A percentile compares a stretch with the other conserved stretches of the same genome.
Evolutionary conservation across 2,888 invertebrate genomes (phyloP).

Genomic region (Trachelus troglodyta): DNA sequence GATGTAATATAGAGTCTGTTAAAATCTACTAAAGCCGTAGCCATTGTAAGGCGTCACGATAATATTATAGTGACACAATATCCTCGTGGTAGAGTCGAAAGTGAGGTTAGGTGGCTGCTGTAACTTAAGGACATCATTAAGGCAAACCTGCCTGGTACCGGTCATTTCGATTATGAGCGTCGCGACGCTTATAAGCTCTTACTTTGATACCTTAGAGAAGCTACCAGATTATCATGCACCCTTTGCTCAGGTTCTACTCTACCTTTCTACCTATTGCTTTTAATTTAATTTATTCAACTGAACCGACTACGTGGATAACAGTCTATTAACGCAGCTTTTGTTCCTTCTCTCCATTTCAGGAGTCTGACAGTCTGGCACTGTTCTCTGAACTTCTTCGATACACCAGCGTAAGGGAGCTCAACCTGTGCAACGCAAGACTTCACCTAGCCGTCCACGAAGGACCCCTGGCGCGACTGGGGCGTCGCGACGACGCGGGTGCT

Average conservation of each 20-base stretch:
- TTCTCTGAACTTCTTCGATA: constrained; percentile 67
- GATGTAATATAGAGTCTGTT: background rate
- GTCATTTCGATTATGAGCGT: background rate
- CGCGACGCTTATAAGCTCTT: background rate
- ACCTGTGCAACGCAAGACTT: constrained; percentile 68
- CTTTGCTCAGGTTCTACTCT: background rate
- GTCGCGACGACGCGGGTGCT: constrained; percentile 62
- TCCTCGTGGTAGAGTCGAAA: background rate
- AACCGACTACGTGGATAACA: background rate
- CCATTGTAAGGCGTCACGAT: background rate
- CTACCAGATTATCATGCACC: background rate
- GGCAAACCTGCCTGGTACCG: background rate
- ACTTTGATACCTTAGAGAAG: background rate
- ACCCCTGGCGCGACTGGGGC: constrained; percentile 60
- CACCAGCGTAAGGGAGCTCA: constrained; percentile 69
- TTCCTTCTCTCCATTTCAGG: constrained; percentile 45
- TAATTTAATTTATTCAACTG: background rate
- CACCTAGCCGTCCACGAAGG: constrained; percentile 68
- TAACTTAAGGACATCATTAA: background rate
- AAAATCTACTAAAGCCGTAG: background rate
- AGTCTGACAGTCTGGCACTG: constrained; percentile 66
- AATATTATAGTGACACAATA: background rate
- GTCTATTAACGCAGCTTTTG: background rate
- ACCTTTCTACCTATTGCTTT: background rate
- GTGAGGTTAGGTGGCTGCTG: background rate